These are phyloP conservation scores for Budorcas taxicolor DNA, from an alignment of 2,113 vertebrate genomes.

Conservation along the genomic window DNA sequence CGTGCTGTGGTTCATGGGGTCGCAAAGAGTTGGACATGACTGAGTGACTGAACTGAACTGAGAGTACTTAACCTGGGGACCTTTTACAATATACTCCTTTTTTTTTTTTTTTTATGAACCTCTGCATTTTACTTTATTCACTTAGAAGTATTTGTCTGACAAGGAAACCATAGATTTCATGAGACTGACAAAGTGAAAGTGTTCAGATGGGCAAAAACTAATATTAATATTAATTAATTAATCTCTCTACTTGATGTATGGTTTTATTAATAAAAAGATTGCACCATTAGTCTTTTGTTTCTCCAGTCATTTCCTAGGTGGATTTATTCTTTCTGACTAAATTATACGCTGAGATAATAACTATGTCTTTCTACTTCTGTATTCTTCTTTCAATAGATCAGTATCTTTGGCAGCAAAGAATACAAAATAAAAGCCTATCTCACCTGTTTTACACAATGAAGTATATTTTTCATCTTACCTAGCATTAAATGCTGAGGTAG, in stretches of 20 bases:
- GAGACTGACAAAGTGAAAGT: neutral
- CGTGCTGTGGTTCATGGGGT: rapidly evolving
- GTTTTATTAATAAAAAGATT: neutral
- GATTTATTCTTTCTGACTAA: neutral
- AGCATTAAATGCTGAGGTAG: neutral
- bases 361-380: neutral
- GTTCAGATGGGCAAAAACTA: neutral
- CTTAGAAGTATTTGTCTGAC: neutral
- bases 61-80: neutral
- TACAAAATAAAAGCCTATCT: neutral
- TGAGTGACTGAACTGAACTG: too few species aligned
- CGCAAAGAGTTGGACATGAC: rapidly evolving
- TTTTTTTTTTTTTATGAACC: neutral
- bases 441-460: neutral
- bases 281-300: neutral
- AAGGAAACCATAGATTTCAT: neutral
- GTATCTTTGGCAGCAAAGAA: neutral
- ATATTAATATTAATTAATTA: neutral
- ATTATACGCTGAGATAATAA: neutral
- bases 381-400: neutral
- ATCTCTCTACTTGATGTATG: neutral
- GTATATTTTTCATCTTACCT: neutral
- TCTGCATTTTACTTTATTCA: neutral
- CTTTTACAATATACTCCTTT: neutral
- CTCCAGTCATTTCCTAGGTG: neutral